phyloP scores from a whole-genome alignment of 2,888 invertebrate genomes.

The Diploptera punctata region DNA sequence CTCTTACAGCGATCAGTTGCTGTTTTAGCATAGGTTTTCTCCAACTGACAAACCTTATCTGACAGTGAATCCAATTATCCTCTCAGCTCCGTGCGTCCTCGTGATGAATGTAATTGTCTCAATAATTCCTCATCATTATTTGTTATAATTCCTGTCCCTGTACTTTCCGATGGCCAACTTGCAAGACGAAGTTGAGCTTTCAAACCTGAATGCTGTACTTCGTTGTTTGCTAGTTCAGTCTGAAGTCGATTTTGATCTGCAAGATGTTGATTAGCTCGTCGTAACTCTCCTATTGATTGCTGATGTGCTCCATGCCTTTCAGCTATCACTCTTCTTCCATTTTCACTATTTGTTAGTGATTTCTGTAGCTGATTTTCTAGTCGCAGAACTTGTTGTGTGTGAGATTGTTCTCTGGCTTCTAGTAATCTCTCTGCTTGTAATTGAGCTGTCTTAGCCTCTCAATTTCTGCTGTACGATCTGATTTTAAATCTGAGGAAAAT shows the following conservation, averaged over 20 bases:
- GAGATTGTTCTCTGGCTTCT: conserved; percentile 87
- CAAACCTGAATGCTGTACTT: conserved; percentile 68
- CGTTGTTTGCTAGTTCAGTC: conserved; percentile 81
- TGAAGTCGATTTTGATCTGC: conserved; percentile 81
- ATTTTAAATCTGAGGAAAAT: conserved; percentile 57
- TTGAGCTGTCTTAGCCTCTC: conserved; percentile 86
- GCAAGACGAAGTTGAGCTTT: conserved; percentile 81
- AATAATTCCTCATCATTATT: conserved; percentile 62
- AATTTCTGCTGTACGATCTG: conserved; percentile 68
- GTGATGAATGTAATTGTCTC: conserved; percentile 67
- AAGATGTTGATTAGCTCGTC: conserved; percentile 75
- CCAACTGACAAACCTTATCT: conserved; percentile 80
- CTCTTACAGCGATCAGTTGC: conserved; percentile 65
- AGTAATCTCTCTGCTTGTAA: conserved; percentile 87
- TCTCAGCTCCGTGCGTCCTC: conserved; percentile 77
- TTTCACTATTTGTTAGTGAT: conserved; percentile 82
- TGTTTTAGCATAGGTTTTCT: conserved; percentile 62
- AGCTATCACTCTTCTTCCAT: conserved; percentile 80
- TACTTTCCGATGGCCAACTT: conserved; percentile 56
- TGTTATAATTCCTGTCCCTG: conserved; percentile 1
- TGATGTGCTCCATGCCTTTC: conserved; percentile 86
- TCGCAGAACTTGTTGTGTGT: conserved; percentile 85
- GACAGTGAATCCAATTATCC: conserved; percentile 77
- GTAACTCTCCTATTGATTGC: conserved; percentile 72
- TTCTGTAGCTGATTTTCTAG: conserved; percentile 90